Conservation (phyloP, 2,888 invertebrate species). For the Sicus ferrugineus region DNA sequence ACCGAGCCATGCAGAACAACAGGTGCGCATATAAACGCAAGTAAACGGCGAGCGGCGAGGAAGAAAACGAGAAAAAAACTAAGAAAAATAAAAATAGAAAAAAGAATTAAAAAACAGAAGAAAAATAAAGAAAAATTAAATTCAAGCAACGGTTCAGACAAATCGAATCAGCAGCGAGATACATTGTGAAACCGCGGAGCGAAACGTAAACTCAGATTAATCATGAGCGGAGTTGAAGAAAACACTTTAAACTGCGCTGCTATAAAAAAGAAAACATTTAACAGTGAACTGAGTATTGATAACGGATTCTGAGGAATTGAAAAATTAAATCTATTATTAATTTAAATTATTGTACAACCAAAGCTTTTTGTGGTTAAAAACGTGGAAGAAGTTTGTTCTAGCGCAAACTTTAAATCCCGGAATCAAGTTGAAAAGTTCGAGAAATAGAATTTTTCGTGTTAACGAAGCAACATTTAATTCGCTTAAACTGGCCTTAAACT, state of each 20-base stretch:
- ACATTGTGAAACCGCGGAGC: conserved; percentile 17
- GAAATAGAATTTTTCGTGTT: no score
- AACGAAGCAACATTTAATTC: no score
- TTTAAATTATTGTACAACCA: no score
- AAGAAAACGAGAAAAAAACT: neutral
- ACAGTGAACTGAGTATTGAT: no score
- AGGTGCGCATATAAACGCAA: conserved; percentile 18
- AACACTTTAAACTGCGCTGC: neutral
- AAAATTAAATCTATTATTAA: no score
- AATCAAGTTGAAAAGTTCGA: no score
- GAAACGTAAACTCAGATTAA: conserved; percentile 4
- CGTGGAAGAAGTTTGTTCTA: no score
- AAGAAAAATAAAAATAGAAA: neutral
- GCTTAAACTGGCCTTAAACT: no score
- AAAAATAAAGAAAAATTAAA: conserved; percentile 4
- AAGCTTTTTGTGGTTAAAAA: no score
- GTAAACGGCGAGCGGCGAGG: neutral
- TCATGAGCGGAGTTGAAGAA: neutral
- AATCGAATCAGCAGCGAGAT: conserved; percentile 18
- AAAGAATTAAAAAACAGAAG: neutral
- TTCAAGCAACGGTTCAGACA: conserved; percentile 20
- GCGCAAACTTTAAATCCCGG: no score
- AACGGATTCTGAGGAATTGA: no score
- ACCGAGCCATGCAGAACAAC: conserved; percentile 31
- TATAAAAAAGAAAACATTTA: neutral